These are phyloP conservation scores for Nycteola revayana DNA, from an alignment of 2,888 invertebrate species.

Conservation along the genomic window DNA sequence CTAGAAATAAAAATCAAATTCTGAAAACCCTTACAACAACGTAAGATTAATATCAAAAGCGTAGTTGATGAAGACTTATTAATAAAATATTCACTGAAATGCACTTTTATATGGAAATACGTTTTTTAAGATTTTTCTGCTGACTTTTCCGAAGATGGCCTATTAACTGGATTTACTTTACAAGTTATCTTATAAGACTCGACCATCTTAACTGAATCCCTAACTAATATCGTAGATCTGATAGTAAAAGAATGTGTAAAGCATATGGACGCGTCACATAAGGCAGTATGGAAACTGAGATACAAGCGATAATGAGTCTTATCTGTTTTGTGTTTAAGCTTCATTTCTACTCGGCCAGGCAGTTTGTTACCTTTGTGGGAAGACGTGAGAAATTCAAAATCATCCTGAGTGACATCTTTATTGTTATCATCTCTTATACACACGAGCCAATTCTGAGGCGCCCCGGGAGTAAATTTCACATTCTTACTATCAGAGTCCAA, in stretches of 20 bases:
- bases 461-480: constrained; percentile 79
- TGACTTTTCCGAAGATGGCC: constrained; percentile 19
- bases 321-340: constrained; percentile 63
- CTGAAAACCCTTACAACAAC: too few relatives aligned
- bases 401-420: constrained; percentile 62
- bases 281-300: constrained; percentile 66
- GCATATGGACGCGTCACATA: constrained; percentile 62
- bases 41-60: too few relatives aligned
- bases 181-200: constrained; percentile 77
- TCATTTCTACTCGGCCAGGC: constrained; percentile 72
- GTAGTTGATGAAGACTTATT: too few relatives aligned
- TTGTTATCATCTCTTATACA: constrained; percentile 62
- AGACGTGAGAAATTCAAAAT: constrained; percentile 67
- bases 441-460: constrained; percentile 81
- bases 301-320: constrained; percentile 73
- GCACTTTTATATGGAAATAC: too few relatives aligned
- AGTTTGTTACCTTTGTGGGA: constrained; percentile 57
- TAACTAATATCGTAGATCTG: constrained; percentile 65
- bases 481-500: constrained; percentile 63
- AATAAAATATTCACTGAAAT: too few relatives aligned
- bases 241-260: constrained; percentile 71
- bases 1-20: too few relatives aligned
- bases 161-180: constrained; percentile 70
- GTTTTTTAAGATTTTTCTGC: constrained; percentile 17
- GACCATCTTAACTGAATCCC: constrained; percentile 71